Conservation (phyloP, 2,888 invertebrate genomes). For the Melieria picta region DNA sequence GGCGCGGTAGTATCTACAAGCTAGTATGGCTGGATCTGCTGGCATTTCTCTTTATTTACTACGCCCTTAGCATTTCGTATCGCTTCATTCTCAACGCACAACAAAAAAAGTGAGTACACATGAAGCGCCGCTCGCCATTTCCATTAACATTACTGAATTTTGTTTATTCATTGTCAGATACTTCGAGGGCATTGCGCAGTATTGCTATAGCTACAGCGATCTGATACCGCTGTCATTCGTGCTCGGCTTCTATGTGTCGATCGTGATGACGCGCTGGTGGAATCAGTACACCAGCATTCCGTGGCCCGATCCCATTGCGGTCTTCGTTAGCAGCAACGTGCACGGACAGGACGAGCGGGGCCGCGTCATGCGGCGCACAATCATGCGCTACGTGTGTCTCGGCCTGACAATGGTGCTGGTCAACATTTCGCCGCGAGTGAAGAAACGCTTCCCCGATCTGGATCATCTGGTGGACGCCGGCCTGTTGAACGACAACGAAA, state of each 20-base stretch:
- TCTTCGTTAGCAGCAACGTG: slow-evolving; percentile 85
- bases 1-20: slow-evolving; percentile 96
- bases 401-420: slow-evolving; percentile 88
- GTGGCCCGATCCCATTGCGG: slow-evolving; percentile 87
- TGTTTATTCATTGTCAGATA: slow-evolving; percentile 67
- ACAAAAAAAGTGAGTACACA: slow-evolving; percentile 74
- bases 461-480: slow-evolving; percentile 88
- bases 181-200: slow-evolving; percentile 84
- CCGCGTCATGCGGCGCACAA: slow-evolving; percentile 82
- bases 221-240: slow-evolving; percentile 93
- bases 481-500: slow-evolving; percentile 83
- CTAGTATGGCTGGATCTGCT: slow-evolving; percentile 90
- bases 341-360: slow-evolving; percentile 88
- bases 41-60: slow-evolving; percentile 82
- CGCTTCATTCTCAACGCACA: slow-evolving; percentile 74
- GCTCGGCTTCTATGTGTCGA: slow-evolving; percentile 91
- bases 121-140: background rate
- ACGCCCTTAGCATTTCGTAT: slow-evolving; percentile 81
- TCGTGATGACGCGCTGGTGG: slow-evolving; percentile 95
- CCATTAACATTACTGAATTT: background rate
- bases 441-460: slow-evolving; percentile 86
- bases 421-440: slow-evolving; percentile 87
- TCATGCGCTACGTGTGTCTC: slow-evolving; percentile 84
- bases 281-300: slow-evolving; percentile 84
- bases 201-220: slow-evolving; percentile 87